A percentile compares a stretch with the other conserved stretches of the same genome.
Conservation (phyloP, 2,113 vertebrate species). For the Scomber scombrus region DNA sequence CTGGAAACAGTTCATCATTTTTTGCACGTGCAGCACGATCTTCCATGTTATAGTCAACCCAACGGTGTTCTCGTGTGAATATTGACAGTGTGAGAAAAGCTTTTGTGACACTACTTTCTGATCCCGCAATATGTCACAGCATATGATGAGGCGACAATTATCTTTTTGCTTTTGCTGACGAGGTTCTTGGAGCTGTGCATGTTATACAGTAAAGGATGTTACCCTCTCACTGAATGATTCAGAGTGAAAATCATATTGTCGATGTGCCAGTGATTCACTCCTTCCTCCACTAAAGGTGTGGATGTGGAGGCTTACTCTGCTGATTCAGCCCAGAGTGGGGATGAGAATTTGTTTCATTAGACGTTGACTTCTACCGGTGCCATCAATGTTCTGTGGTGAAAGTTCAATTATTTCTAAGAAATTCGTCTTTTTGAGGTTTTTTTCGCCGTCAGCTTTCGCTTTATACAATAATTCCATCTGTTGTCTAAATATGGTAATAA, state of each 20-base stretch:
- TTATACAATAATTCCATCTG: neutral
- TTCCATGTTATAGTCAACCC: neutral
- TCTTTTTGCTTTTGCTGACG: slow-evolving; percentile 35
- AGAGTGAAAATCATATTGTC: slow-evolving; percentile 55
- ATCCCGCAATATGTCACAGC: slow-evolving; percentile 10
- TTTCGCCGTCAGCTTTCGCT: neutral
- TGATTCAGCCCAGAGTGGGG: slow-evolving; percentile 8
- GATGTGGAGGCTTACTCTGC: slow-evolving; percentile 49
- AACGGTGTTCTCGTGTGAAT: slow-evolving; percentile 37
- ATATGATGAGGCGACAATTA: neutral
- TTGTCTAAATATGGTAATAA: neutral
- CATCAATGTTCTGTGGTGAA: slow-evolving; percentile 10
- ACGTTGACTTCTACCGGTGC: neutral
- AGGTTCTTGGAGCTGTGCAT: neutral
- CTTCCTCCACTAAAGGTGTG: slow-evolving; percentile 53
- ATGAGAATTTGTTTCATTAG: slow-evolving; percentile 18
- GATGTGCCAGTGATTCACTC: slow-evolving; percentile 62
- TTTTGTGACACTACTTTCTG: slow-evolving; percentile 36
- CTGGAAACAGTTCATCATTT: slow-evolving; percentile 4
- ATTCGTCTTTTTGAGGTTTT: neutral
- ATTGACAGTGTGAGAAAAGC: slow-evolving; percentile 27
- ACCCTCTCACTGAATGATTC: slow-evolving; percentile 30
- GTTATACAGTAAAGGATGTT: slow-evolving; percentile 16
- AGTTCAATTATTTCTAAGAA: slow-evolving; percentile 39
- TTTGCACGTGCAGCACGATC: neutral